phyloP scores from a whole-genome alignment of 2,888 invertebrate genomes.

The Eupithecia subfuscata region DNA sequence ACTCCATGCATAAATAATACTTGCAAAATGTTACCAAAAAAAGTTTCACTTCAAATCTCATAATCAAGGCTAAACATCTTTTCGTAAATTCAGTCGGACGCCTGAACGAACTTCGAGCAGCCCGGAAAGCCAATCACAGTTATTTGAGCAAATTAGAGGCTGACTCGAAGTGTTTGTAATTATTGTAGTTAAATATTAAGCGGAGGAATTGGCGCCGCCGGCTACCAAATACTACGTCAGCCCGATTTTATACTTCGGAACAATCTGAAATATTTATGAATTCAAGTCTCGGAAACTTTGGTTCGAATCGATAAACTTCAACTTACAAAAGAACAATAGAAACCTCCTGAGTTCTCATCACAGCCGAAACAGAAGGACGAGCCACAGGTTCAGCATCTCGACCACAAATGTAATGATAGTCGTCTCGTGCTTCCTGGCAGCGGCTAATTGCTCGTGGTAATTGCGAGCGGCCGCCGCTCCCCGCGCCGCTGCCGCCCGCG shows the following conservation, averaged over 20 bases:
- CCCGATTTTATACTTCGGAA: background rate
- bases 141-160: slow-evolving; percentile 23
- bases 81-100: background rate
- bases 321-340: background rate
- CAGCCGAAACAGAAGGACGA: background rate
- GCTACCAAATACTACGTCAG: background rate
- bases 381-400: background rate
- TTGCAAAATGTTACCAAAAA: background rate
- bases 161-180: slow-evolving; percentile 23
- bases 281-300: background rate
- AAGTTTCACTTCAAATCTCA: background rate
- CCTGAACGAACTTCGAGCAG: background rate
- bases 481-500: slow-evolving; percentile 43
- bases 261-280: slow-evolving; percentile 1
- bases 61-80: background rate
- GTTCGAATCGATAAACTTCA: background rate
- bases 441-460: slow-evolving; percentile 65
- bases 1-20: slow-evolving; percentile 1
- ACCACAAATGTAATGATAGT: slow-evolving; percentile 26
- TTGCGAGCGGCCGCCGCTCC: slow-evolving; percentile 52
- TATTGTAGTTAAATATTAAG: slow-evolving; percentile 15
- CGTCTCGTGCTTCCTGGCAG: slow-evolving; percentile 35
- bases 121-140: slow-evolving; percentile 21
- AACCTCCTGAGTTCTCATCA: background rate
- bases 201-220: slow-evolving; percentile 1